Base-by-base conservation (phyloP, 2,888 invertebrate species). In the Drosophila paramelanica region DNA sequence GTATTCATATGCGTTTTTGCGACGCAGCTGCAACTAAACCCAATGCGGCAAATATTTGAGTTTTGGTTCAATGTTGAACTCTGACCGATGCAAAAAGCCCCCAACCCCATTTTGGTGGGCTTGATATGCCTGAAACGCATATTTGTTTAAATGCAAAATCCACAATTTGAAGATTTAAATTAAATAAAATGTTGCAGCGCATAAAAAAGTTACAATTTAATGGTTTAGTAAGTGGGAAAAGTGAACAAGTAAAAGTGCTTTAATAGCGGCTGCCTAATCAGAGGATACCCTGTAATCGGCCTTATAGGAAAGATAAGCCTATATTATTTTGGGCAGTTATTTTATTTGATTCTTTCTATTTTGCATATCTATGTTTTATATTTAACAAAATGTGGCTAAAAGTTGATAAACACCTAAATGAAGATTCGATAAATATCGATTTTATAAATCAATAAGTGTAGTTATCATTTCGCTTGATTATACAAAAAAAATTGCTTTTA, bases 21-120 rank as follows among this genome's bases (percentile, higher is more conserved):
- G 71, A 55, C 60, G 56, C 64, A 64, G 60, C 62, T 66, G 77
- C 70, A 73, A 66, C 75, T 75, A 78, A 83, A 67, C 59, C 75
- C 75, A 73, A 65, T 82, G 67, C 69, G 52, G 79, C 74, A 79
- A 82, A 82, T 82, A 82, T 82, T 85, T 82, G 85, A 74, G 66
- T 66, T 76, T 61, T 58, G 69, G 51, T 67, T 77, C 36, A 60
- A 49, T 67, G 55, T 55, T 59, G 43, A 66, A 51, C 86, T 81
- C 55, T 66, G 67, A 65, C 57, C 75, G 23, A 23, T 3, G 60
- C 43, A 58, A 46, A 45, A 46, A 61, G 46, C 41, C 11, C 36
- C 14, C 25, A 11, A n/a, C 31, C 10, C 31, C 31, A 8, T 10
- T 31, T 31, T 8, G 10, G 10, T 7, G 31, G 31, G 0, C 31